These are phyloP conservation scores for Halcyon smyrnensis DNA, from an alignment of 2,797 vertebrate species.

Conservation along the genomic window DNA sequence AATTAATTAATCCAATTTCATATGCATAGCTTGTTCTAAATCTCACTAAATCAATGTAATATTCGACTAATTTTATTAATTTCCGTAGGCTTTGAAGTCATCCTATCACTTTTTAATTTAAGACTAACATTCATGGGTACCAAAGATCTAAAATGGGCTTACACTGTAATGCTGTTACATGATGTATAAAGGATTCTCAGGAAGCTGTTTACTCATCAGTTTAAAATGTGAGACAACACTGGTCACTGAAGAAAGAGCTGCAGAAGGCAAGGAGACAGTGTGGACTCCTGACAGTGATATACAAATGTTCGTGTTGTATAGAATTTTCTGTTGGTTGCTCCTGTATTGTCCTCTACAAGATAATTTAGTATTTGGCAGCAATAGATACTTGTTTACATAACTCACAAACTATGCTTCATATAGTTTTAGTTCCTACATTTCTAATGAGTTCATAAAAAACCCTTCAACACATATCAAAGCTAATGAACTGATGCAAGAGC, in stretches of 20 bases:
- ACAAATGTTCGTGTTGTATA: neutral
- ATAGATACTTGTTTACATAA: neutral
- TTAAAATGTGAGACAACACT: neutral
- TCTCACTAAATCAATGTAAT: neutral
- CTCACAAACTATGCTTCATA: neutral
- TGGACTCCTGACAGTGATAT: neutral
- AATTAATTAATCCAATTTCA: neutral
- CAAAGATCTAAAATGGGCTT: neutral
- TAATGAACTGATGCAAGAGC: neutral
- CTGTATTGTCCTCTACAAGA: neutral
- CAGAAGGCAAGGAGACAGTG: neutral
- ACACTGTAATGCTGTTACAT: neutral
- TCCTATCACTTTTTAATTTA: neutral
- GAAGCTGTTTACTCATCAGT: neutral
- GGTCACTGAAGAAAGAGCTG: neutral
- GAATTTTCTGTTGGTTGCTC: neutral
- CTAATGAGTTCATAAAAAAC: neutral
- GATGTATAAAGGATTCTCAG: accelerated
- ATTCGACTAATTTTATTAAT: neutral
- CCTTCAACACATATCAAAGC: neutral
- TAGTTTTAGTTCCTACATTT: neutral
- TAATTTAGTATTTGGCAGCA: neutral
- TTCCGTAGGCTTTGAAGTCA: neutral
- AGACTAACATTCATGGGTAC: neutral
- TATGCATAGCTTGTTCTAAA: neutral